Conservation (phyloP, 2,888 invertebrate species). For the Tethea ocularis region DNA sequence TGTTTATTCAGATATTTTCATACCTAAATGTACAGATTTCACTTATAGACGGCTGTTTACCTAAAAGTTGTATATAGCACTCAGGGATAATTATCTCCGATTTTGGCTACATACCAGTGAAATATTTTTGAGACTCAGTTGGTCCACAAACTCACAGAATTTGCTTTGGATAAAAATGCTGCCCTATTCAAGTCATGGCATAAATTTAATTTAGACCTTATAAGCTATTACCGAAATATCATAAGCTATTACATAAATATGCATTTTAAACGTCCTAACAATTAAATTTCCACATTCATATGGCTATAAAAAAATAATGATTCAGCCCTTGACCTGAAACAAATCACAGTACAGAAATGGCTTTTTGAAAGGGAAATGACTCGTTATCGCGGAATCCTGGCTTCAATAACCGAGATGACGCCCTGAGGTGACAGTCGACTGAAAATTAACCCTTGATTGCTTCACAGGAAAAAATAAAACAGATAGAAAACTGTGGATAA, state of each 20-base stretch:
- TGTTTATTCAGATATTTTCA: too few species aligned
- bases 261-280: neutral
- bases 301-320: neutral
- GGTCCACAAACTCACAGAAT: too few species aligned
- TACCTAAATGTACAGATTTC: too few species aligned
- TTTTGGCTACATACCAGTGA: too few species aligned
- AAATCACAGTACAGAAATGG: slow-evolving; percentile 28
- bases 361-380: slow-evolving; percentile 51
- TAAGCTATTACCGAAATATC: neutral
- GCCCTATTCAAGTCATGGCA: too few species aligned
- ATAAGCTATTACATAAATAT: neutral
- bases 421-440: slow-evolving; percentile 49
- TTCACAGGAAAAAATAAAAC: slow-evolving; percentile 40
- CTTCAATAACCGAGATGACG: slow-evolving; percentile 28
- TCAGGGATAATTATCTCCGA: too few species aligned
- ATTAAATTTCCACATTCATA: slow-evolving; percentile 1
- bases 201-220: too few species aligned
- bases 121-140: too few species aligned
- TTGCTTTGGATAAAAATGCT: too few species aligned
- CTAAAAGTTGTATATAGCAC: too few species aligned
- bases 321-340: slow-evolving; percentile 24
- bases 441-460: slow-evolving; percentile 69
- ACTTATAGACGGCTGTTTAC: too few species aligned
- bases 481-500: slow-evolving; percentile 38
- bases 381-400: slow-evolving; percentile 43